Percentiles rank a stretch among this genome's conserved stretches.
phyloP scores from a whole-genome alignment of 1,140 invertebrate species.

The Pachyrhynchus sulphureomaculatus region DNA sequence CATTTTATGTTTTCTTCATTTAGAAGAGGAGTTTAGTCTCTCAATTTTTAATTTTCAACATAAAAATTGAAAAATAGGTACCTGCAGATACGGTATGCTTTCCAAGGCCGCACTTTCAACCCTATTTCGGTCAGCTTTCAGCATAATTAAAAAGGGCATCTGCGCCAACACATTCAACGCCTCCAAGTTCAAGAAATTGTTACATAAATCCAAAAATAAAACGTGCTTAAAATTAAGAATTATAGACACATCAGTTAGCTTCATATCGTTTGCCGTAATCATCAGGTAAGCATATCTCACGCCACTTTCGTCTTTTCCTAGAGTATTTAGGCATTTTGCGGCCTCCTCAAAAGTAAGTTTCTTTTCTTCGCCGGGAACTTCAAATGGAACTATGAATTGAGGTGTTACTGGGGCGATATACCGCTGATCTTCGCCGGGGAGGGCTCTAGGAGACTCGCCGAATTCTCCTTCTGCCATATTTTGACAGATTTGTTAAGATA shows the following conservation, averaged over 20 bases:
- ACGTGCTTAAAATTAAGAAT: slow-evolving; percentile 56
- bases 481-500: background rate
- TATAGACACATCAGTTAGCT: slow-evolving; percentile 53
- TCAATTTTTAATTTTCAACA: no score
- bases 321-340: slow-evolving; percentile 42
- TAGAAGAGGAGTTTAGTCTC: no score
- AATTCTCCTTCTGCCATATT: slow-evolving; percentile 32
- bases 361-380: slow-evolving; percentile 43
- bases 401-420: background rate
- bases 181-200: slow-evolving; percentile 54
- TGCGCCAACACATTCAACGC: slow-evolving; percentile 53
- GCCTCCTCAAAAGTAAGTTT: slow-evolving; percentile 47
- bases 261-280: slow-evolving; percentile 41
- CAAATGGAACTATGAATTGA: slow-evolving; percentile 13
- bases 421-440: slow-evolving; percentile 11
- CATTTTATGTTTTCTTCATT: no score
- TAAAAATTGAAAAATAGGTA: no score
- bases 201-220: slow-evolving; percentile 57
- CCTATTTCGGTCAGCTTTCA: slow-evolving; percentile 56
- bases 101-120: slow-evolving; percentile 53
- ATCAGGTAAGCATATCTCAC: slow-evolving; percentile 49
- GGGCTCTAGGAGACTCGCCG: slow-evolving; percentile 11
- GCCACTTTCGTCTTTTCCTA: slow-evolving; percentile 49
- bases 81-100: slow-evolving; percentile 57
- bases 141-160: slow-evolving; percentile 55